phyloP scores from a whole-genome alignment of 2,888 invertebrate genomes.

The Ennomos fuscantarius region DNA sequence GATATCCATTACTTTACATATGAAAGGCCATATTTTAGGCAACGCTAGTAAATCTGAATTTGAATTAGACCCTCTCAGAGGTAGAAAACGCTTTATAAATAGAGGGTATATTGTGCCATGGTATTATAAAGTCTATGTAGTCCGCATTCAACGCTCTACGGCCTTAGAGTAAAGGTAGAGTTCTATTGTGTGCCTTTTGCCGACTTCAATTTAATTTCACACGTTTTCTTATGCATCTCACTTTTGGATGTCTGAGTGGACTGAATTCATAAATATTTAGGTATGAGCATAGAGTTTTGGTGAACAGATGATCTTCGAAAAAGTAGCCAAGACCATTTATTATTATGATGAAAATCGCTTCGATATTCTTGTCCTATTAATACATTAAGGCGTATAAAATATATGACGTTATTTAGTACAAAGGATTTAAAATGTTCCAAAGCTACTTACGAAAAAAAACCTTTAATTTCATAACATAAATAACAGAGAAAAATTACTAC shows the following conservation, averaged over 20 bases:
- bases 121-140: slow-evolving; percentile 57
- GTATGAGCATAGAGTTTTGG: slow-evolving; percentile 32
- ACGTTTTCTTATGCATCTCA: slow-evolving; percentile 52
- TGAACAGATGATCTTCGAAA: no score
- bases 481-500: slow-evolving; percentile 36
- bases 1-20: slow-evolving; percentile 42
- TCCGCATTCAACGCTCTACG: slow-evolving; percentile 58
- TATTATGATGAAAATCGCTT: no score
- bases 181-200: slow-evolving; percentile 70
- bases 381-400: no score
- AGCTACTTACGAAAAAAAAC: slow-evolving; percentile 20
- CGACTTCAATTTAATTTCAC: slow-evolving; percentile 72
- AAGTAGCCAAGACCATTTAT: no score
- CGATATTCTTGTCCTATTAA: no score
- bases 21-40: slow-evolving; percentile 54
- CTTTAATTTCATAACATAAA: slow-evolving; percentile 35
- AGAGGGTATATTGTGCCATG: slow-evolving; percentile 60
- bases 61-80: slow-evolving; percentile 56
- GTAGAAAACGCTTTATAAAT: slow-evolving; percentile 61
- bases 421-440: slow-evolving; percentile 9
- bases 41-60: slow-evolving; percentile 59
- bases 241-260: slow-evolving; percentile 51
- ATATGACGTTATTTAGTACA: background rate
- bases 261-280: slow-evolving; percentile 27
- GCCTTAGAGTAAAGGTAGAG: slow-evolving; percentile 45